These are phyloP conservation scores for Dicerorhinus sumatrensis DNA, from an alignment of 2,113 vertebrate genomes.

Conservation along the genomic window DNA sequence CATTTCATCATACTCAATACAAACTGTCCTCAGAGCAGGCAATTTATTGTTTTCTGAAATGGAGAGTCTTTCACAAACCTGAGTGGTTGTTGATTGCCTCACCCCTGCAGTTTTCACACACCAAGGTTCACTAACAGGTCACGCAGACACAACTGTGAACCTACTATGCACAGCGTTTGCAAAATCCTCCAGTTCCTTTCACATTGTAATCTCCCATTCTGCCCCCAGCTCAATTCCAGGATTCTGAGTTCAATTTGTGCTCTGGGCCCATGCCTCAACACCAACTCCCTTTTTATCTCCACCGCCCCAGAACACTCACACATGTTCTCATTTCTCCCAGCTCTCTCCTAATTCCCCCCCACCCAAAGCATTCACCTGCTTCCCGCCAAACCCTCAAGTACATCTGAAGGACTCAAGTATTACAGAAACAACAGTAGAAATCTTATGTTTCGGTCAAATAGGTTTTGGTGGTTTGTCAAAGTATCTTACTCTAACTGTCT, in stretches of 20 bases:
- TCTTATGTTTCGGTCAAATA: conserved; percentile 2
- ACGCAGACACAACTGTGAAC: background rate
- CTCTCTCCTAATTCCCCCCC: background rate
- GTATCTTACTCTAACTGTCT: background rate
- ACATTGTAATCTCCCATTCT: background rate
- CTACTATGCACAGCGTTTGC: background rate
- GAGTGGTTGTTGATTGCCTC: background rate
- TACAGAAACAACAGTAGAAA: conserved; percentile 37
- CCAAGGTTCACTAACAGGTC: background rate
- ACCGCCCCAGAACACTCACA: background rate
- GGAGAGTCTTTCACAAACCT: background rate
- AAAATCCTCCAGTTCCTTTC: background rate
- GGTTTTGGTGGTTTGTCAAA: background rate
- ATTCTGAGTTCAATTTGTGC: background rate
- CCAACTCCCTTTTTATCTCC: background rate
- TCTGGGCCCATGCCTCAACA: background rate
- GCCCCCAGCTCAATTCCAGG: background rate
- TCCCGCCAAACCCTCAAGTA: background rate
- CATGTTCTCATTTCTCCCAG: background rate
- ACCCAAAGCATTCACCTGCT: background rate
- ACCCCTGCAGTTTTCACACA: background rate
- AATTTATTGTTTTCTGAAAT: background rate
- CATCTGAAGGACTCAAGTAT: background rate
- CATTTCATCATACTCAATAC: background rate
- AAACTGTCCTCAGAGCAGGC: background rate